Base-by-base conservation (phyloP, 2,797 vertebrate genomes). In the Myoxocephalus aenaeus region DNA sequence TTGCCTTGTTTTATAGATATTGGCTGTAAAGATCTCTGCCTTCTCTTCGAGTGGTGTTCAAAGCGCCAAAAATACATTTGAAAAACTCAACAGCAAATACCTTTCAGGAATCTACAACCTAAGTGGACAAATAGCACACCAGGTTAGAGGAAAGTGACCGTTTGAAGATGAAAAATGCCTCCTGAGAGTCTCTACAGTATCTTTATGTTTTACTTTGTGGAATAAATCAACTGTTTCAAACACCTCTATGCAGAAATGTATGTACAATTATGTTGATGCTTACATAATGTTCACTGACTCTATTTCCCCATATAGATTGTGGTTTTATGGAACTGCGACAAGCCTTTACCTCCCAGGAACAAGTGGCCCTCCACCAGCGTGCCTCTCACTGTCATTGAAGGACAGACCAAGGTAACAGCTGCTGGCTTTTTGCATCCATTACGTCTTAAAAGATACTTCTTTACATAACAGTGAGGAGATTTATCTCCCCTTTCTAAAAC, bases 351-450 rank as follows among this genome's bases (percentile, higher is more conserved):
- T 76, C 89, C 91, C 15, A 88, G 90, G 87, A 95, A 85, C 92
- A 96, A 95, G 90, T 96, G 95, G 95, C 95, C 95, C 82, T 93
- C 95, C 89, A 95, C 95, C 91, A 91, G 90, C 70, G 94, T 95
- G 92, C 95, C 95, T 93, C 92, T 96, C 89, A 91, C 92, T 69
- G 87, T 96, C 91, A 87, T 95, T 25, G 91, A 95, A 91, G 94
- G 94, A 91, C 93, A 95, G 77, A 93, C 83, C 80, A 95, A 95
- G 95, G 95, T 96, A 92, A 86, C 67, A 75, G 80, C 86, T 84
- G 75, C 70, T 34, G 77, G 63, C 81, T 70, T 50, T 71, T 20
- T 68, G 51, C 80, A 73, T 81, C 70, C 57, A 65, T 84, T 84
- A 53, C 79, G 59, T 70, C 57, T 48, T 66, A 32, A 73, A 82